Base-by-base conservation (phyloP, 2,888 invertebrate species). In the Ashinkailepas kermadecensis region DNA sequence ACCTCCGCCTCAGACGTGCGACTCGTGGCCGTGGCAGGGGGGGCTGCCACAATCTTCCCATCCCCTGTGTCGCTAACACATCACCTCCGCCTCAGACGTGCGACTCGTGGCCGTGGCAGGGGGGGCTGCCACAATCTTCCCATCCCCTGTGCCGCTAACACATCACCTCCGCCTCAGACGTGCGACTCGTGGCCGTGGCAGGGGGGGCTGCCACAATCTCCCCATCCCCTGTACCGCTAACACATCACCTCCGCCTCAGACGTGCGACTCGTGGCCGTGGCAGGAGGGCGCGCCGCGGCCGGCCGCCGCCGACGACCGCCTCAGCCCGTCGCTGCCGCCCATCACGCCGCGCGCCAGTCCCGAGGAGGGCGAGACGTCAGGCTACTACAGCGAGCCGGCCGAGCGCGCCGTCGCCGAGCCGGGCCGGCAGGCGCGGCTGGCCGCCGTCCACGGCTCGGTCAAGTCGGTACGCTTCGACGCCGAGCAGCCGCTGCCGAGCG, bases 351-450 rank as follows among this genome's bases (percentile, higher is more conserved):
- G 83, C 58, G 81, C 82, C 57, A 58, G 57, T 57, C 85, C 85
- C 79, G 85, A 85, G 25, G 93, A 92, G 86, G 92, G 92, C 65
- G 94, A 94, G 86, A 94, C 94, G 81, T 94, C 94, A 59, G 94
- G 94, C 65, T 94, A 95, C 88, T 93, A 93, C 80, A 94, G 94
- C 87, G 94, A 94, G 62, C 23, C 65, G 10, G 23, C 65, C 7
- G 65, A 65, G 65, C 23, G 59, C 11, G 59, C 59, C 12, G 1
- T 7, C 59, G 15, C 59, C 59, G 59, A 59, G 59, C 59, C 15
- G 59, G 12, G 59, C 65, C 65, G 65, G 23, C 23, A 25, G 7
- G 70, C 39, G 59, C n/a, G 65, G 23, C n/a, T 12, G 23, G 25
- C 70, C 70, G 39, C 70, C 70, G 70, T 13, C 39, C 3, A 15